Percentiles rank a stretch among this genome's conserved stretches.
phyloP scores from a whole-genome alignment of 2,888 invertebrate genomes.

The Pseudoips prasinana region DNA sequence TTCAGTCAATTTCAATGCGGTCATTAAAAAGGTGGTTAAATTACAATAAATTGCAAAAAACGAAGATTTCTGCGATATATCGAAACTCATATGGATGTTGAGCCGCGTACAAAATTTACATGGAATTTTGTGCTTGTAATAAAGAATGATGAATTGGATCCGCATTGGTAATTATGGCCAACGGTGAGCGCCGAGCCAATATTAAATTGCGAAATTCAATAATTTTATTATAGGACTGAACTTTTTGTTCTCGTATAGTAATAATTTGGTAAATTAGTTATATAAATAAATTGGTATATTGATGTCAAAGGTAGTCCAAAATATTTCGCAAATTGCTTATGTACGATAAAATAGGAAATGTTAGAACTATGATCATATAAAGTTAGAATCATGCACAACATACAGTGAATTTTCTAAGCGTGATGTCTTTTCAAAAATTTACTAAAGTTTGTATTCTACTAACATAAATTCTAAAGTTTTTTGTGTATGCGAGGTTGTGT shows the following conservation, averaged over 20 bases:
- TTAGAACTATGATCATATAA: no score
- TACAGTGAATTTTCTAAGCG: no score
- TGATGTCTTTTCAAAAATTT: no score
- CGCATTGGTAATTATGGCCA: slow-evolving; percentile 77
- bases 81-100: slow-evolving; percentile 64
- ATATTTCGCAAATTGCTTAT: slow-evolving; percentile 1
- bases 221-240: slow-evolving; percentile 64
- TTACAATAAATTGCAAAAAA: slow-evolving; percentile 41
- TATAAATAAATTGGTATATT: not conserved
- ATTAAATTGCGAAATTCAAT: slow-evolving; percentile 75
- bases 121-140: slow-evolving; percentile 79
- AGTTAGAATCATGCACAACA: no score
- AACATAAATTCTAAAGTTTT: no score
- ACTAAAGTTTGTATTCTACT: no score
- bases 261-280: not conserved
- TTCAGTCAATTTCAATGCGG: slow-evolving; percentile 21
- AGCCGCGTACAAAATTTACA: slow-evolving; percentile 75
- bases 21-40: slow-evolving; percentile 35
- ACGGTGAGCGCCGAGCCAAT: slow-evolving; percentile 65
- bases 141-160: slow-evolving; percentile 80
- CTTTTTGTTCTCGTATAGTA: slow-evolving; percentile 25
- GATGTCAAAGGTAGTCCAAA: slow-evolving; percentile 1
- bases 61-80: slow-evolving; percentile 64
- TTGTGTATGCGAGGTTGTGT: no score
- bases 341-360: no score